Evolutionary conservation across 2,113 vertebrate genomes (phyloP), one percentile per base, ranked within the genome.

Genomic region (Carassius auratus): DNA sequence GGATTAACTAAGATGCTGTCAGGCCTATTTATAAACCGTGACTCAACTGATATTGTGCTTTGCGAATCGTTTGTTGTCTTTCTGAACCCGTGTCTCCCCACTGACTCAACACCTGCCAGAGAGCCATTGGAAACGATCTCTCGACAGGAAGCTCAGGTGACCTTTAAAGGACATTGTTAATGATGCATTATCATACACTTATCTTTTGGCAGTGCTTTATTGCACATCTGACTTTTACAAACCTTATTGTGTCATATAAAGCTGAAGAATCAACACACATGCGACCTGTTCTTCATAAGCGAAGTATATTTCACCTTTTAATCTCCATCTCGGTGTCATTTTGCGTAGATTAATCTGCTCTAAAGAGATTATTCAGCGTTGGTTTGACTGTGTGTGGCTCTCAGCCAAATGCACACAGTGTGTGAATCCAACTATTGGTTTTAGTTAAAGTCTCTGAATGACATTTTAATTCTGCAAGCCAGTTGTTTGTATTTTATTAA

Each of bases 131-230:
- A 92, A 80, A 84, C 83, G 86, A 87, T 52, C 89, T 86, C 92
- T 14, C 92, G 85, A 88, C 89, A 88, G 90, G 93, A 91, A 91
- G 90, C 92, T 88, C 87, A 55, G 69, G 86, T 95, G 93, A 94
- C 94, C 93, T 95, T 94, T 94, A 77, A 61, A 73, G 81, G 84
- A 86, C 5, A 85, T 91, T 91, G 90, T 93, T 93, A 93, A 94
- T 91, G 91, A 93, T 90, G 91, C 91, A 91, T 91, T 90, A 92
- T 75, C 80, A 61, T 80, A 62, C 15, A 76, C 84, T 66, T 87
- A 85, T 69, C 81, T 84, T 85, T 76, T 82, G 69, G 52, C 81
- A 84, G 48, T 76, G 61, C 71, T 42, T 38, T 91, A 33, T 2
- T 75, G 90, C 86, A 38, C n/a, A n/a, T n/a, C n/a, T n/a, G n/a